phyloP scores from a whole-genome alignment of 2,797 vertebrate species.

The Sebastiscus albofasciatus region DNA sequence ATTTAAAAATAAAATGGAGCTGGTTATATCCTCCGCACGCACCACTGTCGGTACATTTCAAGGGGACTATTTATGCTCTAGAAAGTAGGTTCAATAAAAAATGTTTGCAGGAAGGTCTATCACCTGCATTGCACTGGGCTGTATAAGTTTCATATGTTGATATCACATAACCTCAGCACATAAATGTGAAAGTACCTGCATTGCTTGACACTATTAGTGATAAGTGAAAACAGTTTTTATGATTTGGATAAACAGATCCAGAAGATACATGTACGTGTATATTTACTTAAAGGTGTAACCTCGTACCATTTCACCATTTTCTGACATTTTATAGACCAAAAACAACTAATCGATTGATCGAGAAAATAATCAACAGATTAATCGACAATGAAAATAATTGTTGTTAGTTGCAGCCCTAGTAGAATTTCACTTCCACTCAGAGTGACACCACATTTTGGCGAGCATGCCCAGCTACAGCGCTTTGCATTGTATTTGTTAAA shows the following conservation, averaged over 20 bases:
- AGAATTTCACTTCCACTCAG: background rate
- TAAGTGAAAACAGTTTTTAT: background rate
- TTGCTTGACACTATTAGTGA: background rate
- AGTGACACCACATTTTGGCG: background rate
- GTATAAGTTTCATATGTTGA: background rate
- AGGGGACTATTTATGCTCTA: background rate
- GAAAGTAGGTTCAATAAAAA: background rate
- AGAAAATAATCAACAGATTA: background rate
- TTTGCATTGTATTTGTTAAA: conserved; percentile 57
- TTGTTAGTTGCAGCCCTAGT: background rate
- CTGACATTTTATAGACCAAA: no score
- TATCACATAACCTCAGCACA: no score
- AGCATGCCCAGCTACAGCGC: background rate
- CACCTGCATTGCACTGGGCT: background rate
- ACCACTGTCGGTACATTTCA: background rate
- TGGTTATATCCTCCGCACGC: background rate
- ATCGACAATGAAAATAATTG: background rate
- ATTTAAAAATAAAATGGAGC: background rate
- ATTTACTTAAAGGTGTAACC: background rate
- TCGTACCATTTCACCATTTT: background rate
- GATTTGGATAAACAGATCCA: no score
- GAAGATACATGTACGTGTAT: no score
- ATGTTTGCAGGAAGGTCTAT: background rate
- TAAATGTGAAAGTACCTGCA: background rate
- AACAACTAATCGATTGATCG: no score